These are phyloP conservation scores for Oithona nana DNA, from an alignment of 2,888 invertebrate genomes.

Conservation along the genomic window DNA sequence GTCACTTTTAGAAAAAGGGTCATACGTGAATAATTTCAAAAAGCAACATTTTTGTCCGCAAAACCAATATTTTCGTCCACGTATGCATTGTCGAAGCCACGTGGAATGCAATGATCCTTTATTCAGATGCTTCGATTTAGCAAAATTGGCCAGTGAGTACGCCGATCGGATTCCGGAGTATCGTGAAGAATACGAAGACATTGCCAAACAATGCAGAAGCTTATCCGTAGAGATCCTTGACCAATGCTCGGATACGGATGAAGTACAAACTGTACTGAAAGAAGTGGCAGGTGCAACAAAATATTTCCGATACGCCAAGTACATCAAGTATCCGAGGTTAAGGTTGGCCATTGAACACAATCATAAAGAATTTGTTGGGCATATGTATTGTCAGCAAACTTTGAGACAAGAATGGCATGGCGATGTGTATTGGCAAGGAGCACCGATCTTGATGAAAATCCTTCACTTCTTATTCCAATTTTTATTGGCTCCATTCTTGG, in stretches of 20 bases:
- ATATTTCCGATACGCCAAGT: background rate
- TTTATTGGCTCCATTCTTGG: background rate
- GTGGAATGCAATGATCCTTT: background rate
- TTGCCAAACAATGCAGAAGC: background rate
- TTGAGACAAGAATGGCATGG: background rate
- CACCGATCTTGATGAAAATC: background rate
- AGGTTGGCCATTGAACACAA: background rate
- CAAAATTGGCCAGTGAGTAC: background rate
- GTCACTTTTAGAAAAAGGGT: too few relatives aligned
- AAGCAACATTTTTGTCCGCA: background rate
- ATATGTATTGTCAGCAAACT: background rate
- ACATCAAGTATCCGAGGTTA: background rate
- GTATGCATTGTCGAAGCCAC: background rate
- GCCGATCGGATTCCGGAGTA: background rate
- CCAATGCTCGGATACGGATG: background rate
- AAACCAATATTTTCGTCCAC: background rate
- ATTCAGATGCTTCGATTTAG: background rate
- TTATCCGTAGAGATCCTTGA: background rate
- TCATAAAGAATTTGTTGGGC: background rate
- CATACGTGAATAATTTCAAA: too few relatives aligned
- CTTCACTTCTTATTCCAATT: background rate
- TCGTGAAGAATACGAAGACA: background rate
- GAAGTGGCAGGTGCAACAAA: background rate
- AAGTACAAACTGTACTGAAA: background rate
- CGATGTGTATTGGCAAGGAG: background rate